Conservation (phyloP, 2,888 invertebrate species). For the Apamea crenata region DNA sequence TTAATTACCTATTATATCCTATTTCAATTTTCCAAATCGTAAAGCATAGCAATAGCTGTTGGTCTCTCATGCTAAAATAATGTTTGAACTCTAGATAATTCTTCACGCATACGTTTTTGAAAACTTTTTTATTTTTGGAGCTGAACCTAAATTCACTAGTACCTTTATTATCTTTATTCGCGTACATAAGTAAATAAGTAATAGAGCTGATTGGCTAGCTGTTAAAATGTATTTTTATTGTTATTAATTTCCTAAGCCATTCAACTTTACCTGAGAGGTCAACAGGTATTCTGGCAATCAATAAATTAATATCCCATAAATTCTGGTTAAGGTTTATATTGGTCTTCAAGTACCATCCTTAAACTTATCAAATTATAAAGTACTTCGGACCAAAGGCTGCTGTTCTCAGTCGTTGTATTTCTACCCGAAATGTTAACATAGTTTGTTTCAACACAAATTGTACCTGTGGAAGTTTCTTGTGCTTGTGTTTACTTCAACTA, state of each 20-base stretch:
- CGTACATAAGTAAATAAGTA: background rate
- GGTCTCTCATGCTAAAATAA: background rate
- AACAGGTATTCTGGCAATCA: background rate
- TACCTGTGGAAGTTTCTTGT: background rate
- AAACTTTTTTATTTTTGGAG: background rate
- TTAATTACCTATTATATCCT: background rate
- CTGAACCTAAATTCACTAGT: background rate
- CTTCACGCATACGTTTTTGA: background rate
- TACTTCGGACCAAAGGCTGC: background rate
- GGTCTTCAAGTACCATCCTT: background rate
- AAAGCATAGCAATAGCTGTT: background rate
- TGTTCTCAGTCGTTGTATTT: conserved; percentile 7
- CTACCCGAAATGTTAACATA: background rate
- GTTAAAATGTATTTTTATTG: too few relatives aligned
- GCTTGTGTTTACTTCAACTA: conserved; percentile 7
- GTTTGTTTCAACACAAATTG: background rate
- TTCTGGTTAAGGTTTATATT: conserved; percentile 4
- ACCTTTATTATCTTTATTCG: background rate
- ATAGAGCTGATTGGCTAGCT: background rate
- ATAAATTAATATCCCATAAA: conserved; percentile 22
- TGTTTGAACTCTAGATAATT: background rate
- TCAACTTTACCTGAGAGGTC: conserved; percentile 6
- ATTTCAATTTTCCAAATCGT: background rate
- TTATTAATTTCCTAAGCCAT: background rate
- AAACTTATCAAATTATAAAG: conserved; percentile 20